These are phyloP conservation scores for Eupsilia transversa DNA, from an alignment of 2,888 invertebrate species.

Conservation along the genomic window DNA sequence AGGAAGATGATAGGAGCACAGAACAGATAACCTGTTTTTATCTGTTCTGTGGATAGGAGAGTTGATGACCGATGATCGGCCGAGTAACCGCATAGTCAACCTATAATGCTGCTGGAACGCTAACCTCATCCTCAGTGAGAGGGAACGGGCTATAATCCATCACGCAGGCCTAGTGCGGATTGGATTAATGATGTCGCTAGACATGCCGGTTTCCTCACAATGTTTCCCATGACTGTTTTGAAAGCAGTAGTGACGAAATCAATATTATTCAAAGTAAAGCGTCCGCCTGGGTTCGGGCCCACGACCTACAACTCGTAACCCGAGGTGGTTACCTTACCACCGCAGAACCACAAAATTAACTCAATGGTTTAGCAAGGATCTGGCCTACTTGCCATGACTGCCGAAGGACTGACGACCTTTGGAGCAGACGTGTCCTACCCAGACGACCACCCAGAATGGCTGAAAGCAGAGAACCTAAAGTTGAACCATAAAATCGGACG, in stretches of 20 bases:
- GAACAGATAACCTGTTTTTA: too few species aligned
- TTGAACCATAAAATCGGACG: not conserved
- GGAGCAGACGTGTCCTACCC: not conserved
- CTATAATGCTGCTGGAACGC: not conserved
- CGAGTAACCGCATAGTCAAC: not conserved
- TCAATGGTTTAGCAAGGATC: not conserved
- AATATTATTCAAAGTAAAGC: not conserved
- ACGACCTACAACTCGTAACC: not conserved
- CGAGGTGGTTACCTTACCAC: not conserved
- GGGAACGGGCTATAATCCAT: not conserved
- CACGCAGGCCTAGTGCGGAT: not conserved
- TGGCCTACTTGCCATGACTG: not conserved
- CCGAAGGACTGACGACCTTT: not conserved
- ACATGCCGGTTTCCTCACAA: too few species aligned
- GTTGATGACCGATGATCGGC: not conserved
- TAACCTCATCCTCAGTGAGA: not conserved
- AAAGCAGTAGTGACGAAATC: not conserved
- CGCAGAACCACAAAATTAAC: not conserved
- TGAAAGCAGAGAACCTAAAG: not conserved
- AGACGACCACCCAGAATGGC: not conserved
- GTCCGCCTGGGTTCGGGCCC: not conserved
- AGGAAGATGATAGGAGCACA: not conserved
- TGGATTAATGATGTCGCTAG: not conserved
- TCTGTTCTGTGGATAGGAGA: too few species aligned
- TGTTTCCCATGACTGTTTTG: not conserved